phyloP scores from a whole-genome alignment of 2,797 vertebrate species.

The Tragopan temminckii region DNA sequence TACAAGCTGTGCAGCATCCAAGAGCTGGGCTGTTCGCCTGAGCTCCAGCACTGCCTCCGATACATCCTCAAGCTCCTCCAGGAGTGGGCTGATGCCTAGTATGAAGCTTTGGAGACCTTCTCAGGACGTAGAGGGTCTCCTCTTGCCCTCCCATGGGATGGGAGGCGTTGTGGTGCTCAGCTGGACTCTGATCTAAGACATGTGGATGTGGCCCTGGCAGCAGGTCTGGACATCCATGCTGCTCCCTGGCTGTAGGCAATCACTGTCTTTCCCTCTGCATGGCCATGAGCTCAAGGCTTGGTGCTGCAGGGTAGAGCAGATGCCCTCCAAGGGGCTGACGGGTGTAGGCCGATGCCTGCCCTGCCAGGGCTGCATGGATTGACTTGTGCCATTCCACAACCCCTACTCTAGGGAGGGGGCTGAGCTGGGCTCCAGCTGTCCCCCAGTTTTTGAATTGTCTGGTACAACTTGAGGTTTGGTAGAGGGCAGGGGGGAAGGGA shows the following conservation, averaged over 20 bases:
- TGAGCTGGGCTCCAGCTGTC: background rate
- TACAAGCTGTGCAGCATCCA: conserved; percentile 90
- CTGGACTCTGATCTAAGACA: conserved; percentile 43
- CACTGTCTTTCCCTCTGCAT: background rate
- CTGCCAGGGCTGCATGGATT: background rate
- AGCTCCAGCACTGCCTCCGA: conserved; percentile 90
- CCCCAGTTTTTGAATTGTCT: conserved; percentile 53
- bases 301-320: background rate
- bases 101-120: background rate
- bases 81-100: conserved; percentile 87
- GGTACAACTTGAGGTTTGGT: conserved; percentile 68
- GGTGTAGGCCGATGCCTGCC: background rate
- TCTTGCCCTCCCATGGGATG: conserved; percentile 15
- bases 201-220: conserved; percentile 30
- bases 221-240: background rate
- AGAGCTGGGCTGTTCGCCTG: conserved; percentile 91
- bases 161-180: conserved; percentile 61
- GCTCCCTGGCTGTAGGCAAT: conserved; percentile 38
- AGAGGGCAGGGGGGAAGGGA: background rate
- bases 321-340: background rate
- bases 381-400: background rate
- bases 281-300: background rate
- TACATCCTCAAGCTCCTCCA: conserved; percentile 93
- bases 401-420: conserved; percentile 62
- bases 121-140: background rate